Base-by-base conservation (phyloP, 2,113 vertebrate genomes). In the Chlorodrepanis virens region DNA sequence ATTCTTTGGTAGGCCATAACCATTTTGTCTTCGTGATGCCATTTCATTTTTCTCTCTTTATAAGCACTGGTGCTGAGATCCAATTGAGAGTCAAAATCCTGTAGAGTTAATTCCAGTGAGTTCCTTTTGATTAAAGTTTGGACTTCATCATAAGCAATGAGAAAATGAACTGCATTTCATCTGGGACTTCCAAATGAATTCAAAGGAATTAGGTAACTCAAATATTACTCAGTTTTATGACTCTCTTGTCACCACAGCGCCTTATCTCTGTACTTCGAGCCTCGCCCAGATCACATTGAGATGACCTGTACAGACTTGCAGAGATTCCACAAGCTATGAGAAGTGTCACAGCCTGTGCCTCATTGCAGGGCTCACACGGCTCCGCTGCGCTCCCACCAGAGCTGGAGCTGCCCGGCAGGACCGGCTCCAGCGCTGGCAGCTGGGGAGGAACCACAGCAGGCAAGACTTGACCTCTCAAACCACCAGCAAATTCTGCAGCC, bases 341-440 rank as follows among this genome's bases (percentile, higher is more conserved):
- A 18, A 25, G 21, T 9, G 39, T 40, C 35, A 9, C 1, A 1
- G 12, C 24, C 22, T 2, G 14, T 7, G 22, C 19, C 42, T n/a
- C 22, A 1, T 11, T 11, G 56, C n/a, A 16, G 14, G 56, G n/a
- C 56, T 59, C 23, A 25, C 79, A 59, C 0, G 3, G 14, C 11
- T 22, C 23, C 7, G 2, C 15, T 37, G 54, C 40, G 20, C n/a
- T 22, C 57, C 47, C 52, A 24, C 22, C 31, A 1, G 5, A 19
- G n/a, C 35, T 28, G 29, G 8, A 44, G 50, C 37, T 65, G 40
- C 65, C 53, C 25, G 18, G 17, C 49, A 50, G 23, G 14, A 61
- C 1, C 4, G 11, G 10, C 37, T 61, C 22, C 64, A 67, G 27
- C 0, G 2, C 54, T 5, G 37, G 33, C 19, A 27, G 5, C 44